phyloP scores from a whole-genome alignment of 2,888 invertebrate genomes.

The Hypercompe scribonia region DNA sequence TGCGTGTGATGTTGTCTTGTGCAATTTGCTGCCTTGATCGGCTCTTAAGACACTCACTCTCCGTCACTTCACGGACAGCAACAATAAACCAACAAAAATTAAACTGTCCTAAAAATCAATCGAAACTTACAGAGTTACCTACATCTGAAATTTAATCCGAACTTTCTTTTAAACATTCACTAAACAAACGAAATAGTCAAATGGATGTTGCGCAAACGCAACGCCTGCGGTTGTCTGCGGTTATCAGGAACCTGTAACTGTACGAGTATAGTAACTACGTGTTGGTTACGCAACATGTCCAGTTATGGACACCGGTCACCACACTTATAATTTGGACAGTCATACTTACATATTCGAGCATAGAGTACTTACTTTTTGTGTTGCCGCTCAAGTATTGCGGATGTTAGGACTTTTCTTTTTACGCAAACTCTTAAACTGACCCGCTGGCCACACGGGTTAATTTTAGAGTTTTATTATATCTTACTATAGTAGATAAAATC shows the following conservation, averaged over 20 bases:
- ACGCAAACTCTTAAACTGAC: too few relatives aligned
- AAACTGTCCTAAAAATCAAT: too few relatives aligned
- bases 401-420: neutral
- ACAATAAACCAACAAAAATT: too few relatives aligned
- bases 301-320: neutral
- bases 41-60: too few relatives aligned
- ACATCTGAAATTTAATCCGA: conserved; percentile 1
- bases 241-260: conserved; percentile 12
- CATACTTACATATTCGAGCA: neutral
- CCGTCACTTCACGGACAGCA: too few relatives aligned
- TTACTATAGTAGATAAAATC: too few relatives aligned
- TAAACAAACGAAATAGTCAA: conserved; percentile 12
- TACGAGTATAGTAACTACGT: conserved; percentile 4
- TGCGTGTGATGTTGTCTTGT: too few relatives aligned
- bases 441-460: too few relatives aligned
- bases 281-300: neutral
- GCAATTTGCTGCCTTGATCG: too few relatives aligned
- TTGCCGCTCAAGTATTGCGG: neutral
- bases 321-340: neutral
- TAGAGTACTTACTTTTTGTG: neutral
- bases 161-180: conserved; percentile 26
- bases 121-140: too few relatives aligned
- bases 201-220: conserved; percentile 18
- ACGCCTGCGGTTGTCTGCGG: conserved; percentile 12
- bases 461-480: too few relatives aligned